Evolutionary conservation across 2,888 invertebrate genomes (phyloP), one percentile per base, ranked within the genome.

Genomic region (Tricholauxania praeusta): DNA sequence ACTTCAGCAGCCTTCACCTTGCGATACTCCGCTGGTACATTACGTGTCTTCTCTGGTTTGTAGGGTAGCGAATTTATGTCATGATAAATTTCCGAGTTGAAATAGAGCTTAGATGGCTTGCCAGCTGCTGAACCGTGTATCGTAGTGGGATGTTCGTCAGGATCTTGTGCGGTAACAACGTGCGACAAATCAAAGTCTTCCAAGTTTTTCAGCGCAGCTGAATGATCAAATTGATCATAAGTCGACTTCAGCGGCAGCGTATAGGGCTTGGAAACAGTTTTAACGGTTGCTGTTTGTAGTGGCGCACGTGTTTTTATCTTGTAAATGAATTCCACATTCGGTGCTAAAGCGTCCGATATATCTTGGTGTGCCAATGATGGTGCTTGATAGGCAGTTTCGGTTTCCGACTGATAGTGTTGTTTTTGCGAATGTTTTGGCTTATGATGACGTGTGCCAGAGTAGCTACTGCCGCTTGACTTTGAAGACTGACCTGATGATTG

Each of bases 61-160:
- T 82, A 85, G 0, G 87, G 85, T 71, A 87, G 70, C 1, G 87
- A 84, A 72, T 87, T 87, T 49, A 87, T 86, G 73, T 88, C 87
- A 22, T 85, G 86, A 76, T 87, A 88, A 53, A 85, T 86, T 52
- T 88, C 86, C 0, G 85, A 84, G 71, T 86, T 86, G 67, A 88
- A 86, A 47, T 84, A 86, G 1, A 87, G 74, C 51, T 86, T 86
- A 4, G 82, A 83, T 1, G 83, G 83, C 65, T 82, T 83, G 14
- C 76, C 75, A 10, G 57, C 19, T 39, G 17, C 12, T 52, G 47
- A 17, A 53, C 5, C 6, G 17, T 53, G 19, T 70, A 63, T 59
- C 28, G 14, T 62, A 74, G 0, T 77, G 74, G 17, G 75, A 17
- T 75, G 76, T 2, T 80, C 79, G n/a, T 79, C 80, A 5, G 76